A percentile compares a stretch with the other conserved stretches of the same genome.
These are phyloP conservation scores for Clistopyga incitator DNA, from an alignment of 2,888 invertebrate genomes.

Conservation along the genomic window DNA sequence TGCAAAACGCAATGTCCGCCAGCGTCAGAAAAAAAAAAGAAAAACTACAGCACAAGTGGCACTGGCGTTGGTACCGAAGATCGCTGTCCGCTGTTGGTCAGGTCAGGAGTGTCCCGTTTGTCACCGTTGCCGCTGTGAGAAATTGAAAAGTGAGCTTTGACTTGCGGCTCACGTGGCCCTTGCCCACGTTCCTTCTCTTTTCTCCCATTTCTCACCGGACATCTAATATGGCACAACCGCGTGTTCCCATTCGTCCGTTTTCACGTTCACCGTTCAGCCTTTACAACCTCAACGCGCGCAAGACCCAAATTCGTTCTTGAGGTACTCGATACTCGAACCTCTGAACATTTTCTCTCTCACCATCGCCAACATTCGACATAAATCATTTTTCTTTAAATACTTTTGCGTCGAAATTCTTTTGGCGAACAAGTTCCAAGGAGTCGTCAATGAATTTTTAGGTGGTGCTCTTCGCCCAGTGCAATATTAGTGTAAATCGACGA, in stretches of 20 bases:
- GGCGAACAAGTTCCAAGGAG: not conserved
- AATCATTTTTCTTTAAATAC: no score
- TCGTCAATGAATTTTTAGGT: no score
- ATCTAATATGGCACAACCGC: slow-evolving; percentile 40
- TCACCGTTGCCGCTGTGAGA: slow-evolving; percentile 52
- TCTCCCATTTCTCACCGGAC: slow-evolving; percentile 14
- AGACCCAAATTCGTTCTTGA: slow-evolving; percentile 12
- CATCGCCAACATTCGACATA: no score
- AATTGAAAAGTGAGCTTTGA: slow-evolving; percentile 62
- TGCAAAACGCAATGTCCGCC: slow-evolving; percentile 17
- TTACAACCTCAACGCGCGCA: slow-evolving; percentile 15
- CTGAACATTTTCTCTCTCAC: not conserved
- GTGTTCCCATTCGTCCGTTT: slow-evolving; percentile 27
- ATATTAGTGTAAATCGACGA: not conserved
- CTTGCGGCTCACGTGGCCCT: slow-evolving; percentile 62
- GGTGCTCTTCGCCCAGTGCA: not conserved
- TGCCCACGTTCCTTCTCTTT: slow-evolving; percentile 4
- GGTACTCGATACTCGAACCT: not conserved
- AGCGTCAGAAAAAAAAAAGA: slow-evolving; percentile 18
- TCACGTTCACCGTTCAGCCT: slow-evolving; percentile 24
- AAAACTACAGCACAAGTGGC: slow-evolving; percentile 12
- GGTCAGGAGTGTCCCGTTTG: slow-evolving; percentile 61
- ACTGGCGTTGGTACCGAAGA: slow-evolving; percentile 18
- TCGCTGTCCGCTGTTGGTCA: slow-evolving; percentile 27
- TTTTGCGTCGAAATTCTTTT: no score